Base-by-base conservation (phyloP, 2,888 invertebrate genomes). In the Macaria liturata region DNA sequence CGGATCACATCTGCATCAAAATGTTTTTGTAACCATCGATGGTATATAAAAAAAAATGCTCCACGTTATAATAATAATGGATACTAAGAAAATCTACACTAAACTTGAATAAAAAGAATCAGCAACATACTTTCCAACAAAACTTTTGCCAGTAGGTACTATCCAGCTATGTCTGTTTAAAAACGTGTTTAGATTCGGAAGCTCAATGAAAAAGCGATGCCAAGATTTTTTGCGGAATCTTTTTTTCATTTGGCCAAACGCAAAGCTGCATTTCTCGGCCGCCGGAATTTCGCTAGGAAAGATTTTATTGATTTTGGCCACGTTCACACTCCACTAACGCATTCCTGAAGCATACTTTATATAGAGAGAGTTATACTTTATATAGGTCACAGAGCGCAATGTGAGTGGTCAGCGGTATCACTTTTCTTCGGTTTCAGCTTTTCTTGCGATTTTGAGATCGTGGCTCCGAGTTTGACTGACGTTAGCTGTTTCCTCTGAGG, bases 281-380 rank as follows among this genome's bases (percentile, higher is more conserved):
- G 32, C 20, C 47, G 47, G 34, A 30, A 34, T 9, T 46, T 32
- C 4, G 47, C 47, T 42, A 0, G 8, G 31, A 47, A 47, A 9
- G 32, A 54, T 47, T 54, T 43, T 47, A 54, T 47, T 47, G 53
- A 42, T 43, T 54, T 43, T 42, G 34, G 52, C 52, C 40, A 46
- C 46, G 40, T 46, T 46, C 39, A 43, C 43, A 44, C 45, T n/a
- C n/a, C 42, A 42, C 42, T 42, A 42, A 42, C n/a, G 9, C 8
- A 42, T 42, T n/a, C 42, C n/a, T 42, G 42, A 8, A 42, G 42
- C 42, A 37, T 2, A 20, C 20, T 20, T 20, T 20, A 20, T 20
- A 20, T 20, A 20, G 20, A 5, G 42, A 42, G 42, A n/a, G 42
- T n/a, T 42, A n/a, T 42, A 42, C 42, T 42, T 8, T 42, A 42